Evolutionary conservation across 2,113 vertebrate genomes (phyloP), one percentile per base, ranked within the genome.

Genomic region (Pipa parva): DNA sequence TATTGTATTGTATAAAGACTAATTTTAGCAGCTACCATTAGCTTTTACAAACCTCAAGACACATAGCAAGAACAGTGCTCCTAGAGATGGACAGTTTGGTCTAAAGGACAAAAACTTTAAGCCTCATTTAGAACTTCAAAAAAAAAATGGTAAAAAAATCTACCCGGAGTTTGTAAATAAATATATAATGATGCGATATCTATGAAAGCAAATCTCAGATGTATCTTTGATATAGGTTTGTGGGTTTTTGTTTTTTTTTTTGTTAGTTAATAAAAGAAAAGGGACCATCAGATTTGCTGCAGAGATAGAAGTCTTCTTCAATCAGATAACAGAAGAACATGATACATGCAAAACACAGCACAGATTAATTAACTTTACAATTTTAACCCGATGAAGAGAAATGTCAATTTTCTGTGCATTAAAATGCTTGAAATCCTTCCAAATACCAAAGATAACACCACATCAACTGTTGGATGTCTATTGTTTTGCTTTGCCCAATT

Each of bases 401-500:
- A 49, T 45, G 48, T 70, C 66, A 70, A 52, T 61, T 60, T 68
- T 68, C 29, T 59, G 42, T 51, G 46, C 54, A 68, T 68, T 68
- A 59, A 59, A 59, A 68, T 55, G 59, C 56, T 61, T 69, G 48
- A 69, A 69, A 60, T 22, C 18, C 46, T 59, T 68, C 56, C 49
- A 54, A 70, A 70, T 45, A 54, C 48, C 42, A 70, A 70, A 61
- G 55, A 61, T 70, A 58, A 70, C 58, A 70, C 24, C 24, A 22
- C 46, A 58, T 70, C 66, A 61, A 61, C 48, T 31, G 58, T 54
- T 61, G 48, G 57, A 36, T 61, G 58, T 42, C 59, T 72, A 74
- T 73, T 73, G 64, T 75, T 63, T 68, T 46, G 61, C 57, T 63
- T 71, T 71, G 74, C 75, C 70, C 73, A 60, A 77, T 75, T 73